phyloP scores from a whole-genome alignment of 2,888 invertebrate species.

The Rotaria socialis region DNA sequence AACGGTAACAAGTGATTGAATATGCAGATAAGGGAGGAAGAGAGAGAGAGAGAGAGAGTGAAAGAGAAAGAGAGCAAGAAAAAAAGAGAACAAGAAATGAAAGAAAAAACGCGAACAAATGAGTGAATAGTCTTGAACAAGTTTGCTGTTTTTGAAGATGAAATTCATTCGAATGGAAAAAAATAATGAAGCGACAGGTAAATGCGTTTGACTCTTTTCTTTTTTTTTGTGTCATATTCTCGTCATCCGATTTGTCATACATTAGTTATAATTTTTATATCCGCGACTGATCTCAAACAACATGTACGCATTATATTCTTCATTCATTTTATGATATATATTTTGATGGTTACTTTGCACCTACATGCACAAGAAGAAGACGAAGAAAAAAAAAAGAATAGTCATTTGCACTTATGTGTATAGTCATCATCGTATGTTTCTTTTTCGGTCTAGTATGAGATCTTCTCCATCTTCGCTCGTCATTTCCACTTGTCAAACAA shows the following conservation, averaged over 20 bases:
- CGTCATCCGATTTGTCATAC: not conserved
- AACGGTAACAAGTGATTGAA: not conserved
- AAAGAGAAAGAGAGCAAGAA: not conserved
- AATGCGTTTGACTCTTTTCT: not conserved
- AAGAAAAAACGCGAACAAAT: not conserved
- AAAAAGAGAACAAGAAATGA: not conserved
- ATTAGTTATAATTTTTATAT: not conserved
- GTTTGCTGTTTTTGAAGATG: not conserved
- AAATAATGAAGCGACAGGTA: not conserved
- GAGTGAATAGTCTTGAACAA: not conserved
- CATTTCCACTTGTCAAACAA: constrained; percentile 15
- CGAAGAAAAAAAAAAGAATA: not conserved
- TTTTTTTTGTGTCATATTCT: not conserved
- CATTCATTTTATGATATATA: too few species aligned
- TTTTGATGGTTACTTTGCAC: not conserved
- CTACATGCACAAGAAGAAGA: not conserved
- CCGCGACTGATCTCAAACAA: not conserved
- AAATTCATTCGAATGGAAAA: not conserved
- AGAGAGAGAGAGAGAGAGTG: not conserved
- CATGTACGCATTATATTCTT: not conserved
- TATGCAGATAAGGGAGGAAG: not conserved
- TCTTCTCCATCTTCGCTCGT: not conserved
- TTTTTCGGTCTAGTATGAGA: not conserved
- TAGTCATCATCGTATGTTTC: not conserved
- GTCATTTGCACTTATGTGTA: not conserved